Base-by-base conservation (phyloP, 2,797 vertebrate species). In the Artibeus jamaicensis region DNA sequence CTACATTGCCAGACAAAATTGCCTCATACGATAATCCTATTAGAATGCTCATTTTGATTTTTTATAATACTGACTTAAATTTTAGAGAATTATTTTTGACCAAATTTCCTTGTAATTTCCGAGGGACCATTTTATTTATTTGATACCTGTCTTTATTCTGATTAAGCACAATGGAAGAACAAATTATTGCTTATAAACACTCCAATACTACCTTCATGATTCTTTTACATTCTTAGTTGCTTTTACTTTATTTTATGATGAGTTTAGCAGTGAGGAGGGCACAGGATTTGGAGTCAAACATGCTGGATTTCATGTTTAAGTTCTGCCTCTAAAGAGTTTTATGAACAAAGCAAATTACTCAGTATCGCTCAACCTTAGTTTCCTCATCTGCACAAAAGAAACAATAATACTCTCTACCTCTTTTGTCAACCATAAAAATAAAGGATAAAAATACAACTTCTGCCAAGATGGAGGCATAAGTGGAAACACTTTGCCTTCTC, bases 21-120 rank as follows among this genome's bases (percentile, higher is more conserved):
- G 32, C 50, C 50, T 92, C 37, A 16, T 67, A 50, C 91, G 44
- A 81, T 94, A 90, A 86, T 78, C 81, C 65, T 59, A n/a, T 81
- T 50, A 84, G 39, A 93, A 77, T 83, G 26, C 89, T 95, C 26
- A 22, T 57, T 96, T 92, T 87, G 44, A 76, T 42, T 91, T 92
- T 93, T 37, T 14, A 39, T 90, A 95, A 86, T 65, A 55, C 2
- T 3, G 15, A 89, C 55, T n/a, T 86, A 18, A 42, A 57, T 70
- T 78, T 90, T 85, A 55, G 57, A 93, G 59, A 85, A n/a, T 77
- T 86, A 67, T 77, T 71, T 9, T 87, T 81, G 62, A 71, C 24
- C 26, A 71, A 29, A 39, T 26, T 68, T 19, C 32, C 39, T 96
- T 32, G 37, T 78, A 53, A 48, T 68, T 86, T 81, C 65, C 37